Percentiles rank a stretch among this genome's conserved stretches.
phyloP scores from a whole-genome alignment of 2,113 vertebrate genomes.

The Prietella phreatophila region DNA sequence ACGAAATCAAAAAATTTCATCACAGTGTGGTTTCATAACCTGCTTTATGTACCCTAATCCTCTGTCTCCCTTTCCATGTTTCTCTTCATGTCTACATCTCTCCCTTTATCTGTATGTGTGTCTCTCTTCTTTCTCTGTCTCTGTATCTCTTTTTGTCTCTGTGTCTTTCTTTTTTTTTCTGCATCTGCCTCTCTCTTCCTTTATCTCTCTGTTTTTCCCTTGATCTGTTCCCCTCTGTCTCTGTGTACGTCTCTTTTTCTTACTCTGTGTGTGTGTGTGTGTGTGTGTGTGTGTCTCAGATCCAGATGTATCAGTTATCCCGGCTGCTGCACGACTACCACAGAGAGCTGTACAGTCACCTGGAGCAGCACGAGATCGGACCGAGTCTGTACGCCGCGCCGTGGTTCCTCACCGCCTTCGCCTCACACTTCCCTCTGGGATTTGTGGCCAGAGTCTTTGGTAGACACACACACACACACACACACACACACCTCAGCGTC shows the following conservation, averaged over 20 bases:
- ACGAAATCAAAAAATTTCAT: background rate
- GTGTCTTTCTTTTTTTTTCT: background rate
- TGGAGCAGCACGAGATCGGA: conserved; percentile 94
- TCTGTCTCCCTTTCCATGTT: too few relatives aligned
- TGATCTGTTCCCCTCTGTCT: too few relatives aligned
- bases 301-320: conserved; percentile 99
- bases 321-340: conserved; percentile 96
- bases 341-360: conserved; percentile 87
- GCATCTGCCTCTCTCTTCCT: background rate
- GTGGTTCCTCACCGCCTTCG: conserved; percentile 95
- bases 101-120: background rate
- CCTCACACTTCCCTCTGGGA: conserved; percentile 92
- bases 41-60: background rate
- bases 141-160: too few relatives aligned
- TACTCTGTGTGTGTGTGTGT: too few relatives aligned
- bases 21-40: background rate
- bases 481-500: background rate
- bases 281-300: conserved; percentile 65
- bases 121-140: background rate
- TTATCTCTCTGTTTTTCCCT: too few relatives aligned
- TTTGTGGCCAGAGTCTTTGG: conserved; percentile 97
- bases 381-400: conserved; percentile 97
- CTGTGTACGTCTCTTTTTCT: too few relatives aligned
- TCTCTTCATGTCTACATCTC: too few relatives aligned
- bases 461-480: conserved; percentile 58